A percentile compares a stretch with the other conserved stretches of the same genome.
phyloP scores from a whole-genome alignment of 2,888 invertebrate species.

The Nysson spinosus region DNA sequence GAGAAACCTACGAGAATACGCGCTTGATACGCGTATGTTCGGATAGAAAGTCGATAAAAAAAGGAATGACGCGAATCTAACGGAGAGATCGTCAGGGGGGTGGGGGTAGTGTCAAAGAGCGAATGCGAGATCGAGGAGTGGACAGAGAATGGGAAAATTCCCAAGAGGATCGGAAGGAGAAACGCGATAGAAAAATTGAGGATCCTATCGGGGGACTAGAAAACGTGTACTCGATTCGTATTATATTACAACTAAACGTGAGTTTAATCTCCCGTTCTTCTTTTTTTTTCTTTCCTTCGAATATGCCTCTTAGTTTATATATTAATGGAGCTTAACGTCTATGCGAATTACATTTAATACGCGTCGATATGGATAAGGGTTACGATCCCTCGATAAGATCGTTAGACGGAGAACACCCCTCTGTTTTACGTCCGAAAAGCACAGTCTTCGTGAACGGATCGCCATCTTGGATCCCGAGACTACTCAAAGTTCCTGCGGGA shows the following conservation, averaged over 20 bases:
- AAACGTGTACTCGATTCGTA: constrained; percentile 60
- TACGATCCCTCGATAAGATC: constrained; percentile 43
- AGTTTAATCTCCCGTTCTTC: background rate
- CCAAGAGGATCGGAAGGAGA: background rate
- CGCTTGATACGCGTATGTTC: background rate
- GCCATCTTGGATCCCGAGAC: no score
- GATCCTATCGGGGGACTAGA: constrained; percentile 65
- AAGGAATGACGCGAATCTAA: constrained; percentile 2
- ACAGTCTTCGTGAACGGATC: constrained; percentile 29
- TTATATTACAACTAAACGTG: constrained; percentile 52
- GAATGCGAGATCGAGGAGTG: no score
- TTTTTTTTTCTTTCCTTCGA: constrained; percentile 1
- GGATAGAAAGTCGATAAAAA: constrained; percentile 39
- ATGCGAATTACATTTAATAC: constrained; percentile 55
- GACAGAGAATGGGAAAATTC: background rate
- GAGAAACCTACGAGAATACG: background rate
- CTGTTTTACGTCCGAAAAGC: constrained; percentile 12
- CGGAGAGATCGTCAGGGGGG: background rate
- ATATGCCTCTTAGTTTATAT: constrained; percentile 46
- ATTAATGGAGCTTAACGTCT: constrained; percentile 46
- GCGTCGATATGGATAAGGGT: constrained; percentile 55
- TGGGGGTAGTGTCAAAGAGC: no score
- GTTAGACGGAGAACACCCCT: constrained; percentile 37
- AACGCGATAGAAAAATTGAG: constrained; percentile 4
- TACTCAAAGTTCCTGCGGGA: no score